phyloP scores from a whole-genome alignment of 2,797 vertebrate genomes.

The Glossophaga mutica region DNA sequence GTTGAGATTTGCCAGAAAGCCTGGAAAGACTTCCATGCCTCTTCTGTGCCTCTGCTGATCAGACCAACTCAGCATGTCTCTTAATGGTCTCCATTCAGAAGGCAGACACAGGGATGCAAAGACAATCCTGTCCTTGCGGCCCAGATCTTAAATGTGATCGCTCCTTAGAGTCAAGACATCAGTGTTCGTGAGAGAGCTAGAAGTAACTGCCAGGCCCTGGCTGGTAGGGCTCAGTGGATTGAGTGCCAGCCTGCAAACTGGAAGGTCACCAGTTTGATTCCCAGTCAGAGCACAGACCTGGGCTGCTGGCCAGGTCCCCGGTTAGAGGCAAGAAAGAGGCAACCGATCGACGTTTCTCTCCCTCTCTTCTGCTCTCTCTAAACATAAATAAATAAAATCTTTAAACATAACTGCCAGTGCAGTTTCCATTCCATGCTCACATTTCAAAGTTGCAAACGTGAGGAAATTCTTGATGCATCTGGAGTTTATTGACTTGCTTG shows the following conservation, averaged over 20 bases:
- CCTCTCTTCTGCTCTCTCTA: no score
- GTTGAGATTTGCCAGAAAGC: conserved; percentile 10
- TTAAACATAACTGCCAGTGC: background rate
- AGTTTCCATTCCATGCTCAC: background rate
- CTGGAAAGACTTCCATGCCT: background rate
- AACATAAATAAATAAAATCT: no score
- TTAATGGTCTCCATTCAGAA: background rate
- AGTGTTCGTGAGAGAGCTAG: background rate
- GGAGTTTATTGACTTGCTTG: background rate
- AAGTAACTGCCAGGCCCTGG: background rate
- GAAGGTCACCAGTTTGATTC: no score
- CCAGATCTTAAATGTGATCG: background rate
- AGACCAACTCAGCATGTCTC: background rate
- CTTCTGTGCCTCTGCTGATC: background rate
- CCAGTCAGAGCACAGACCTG: no score
- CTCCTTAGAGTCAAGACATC: background rate
- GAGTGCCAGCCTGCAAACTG: no score
- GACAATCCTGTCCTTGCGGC: background rate
- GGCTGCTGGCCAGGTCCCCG: no score
- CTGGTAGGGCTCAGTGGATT: no score
- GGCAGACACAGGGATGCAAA: background rate
- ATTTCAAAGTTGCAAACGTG: background rate
- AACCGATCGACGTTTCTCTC: no score
- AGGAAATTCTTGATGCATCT: background rate
- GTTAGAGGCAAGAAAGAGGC: no score